Evolutionary conservation across 2,888 invertebrate genomes (phyloP), one percentile per base, ranked within the genome.

Genomic region (Heliconius cydno): DNA sequence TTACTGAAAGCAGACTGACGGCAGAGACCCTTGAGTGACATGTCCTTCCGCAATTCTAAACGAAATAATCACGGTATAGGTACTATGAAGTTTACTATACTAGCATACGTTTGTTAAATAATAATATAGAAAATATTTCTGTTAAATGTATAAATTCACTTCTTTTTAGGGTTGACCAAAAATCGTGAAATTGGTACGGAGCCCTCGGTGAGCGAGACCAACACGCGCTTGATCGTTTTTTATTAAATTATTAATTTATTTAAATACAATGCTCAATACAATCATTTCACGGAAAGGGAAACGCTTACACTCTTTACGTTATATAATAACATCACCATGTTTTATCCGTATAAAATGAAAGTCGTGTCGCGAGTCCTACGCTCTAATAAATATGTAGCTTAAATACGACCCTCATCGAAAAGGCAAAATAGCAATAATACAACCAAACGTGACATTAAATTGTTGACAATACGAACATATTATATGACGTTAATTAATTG

Each of bases 341-440:
- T 90, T 89, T 92, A 90, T 90, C 86, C 88, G 90, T 90, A 88
- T 93, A 92, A 93, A 94, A 93, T 89, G 92, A 93, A 94, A 94
- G 90, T 91, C 91, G 90, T 92, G 92, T 93, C 89, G 89, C 88
- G 90, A 91, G 91, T 90, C 90, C 89, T 91, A 90, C 92, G 92
- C 91, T 92, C 92, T 92, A 92, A 93, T 94, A 94, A 94, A 93
- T 92, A 92, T 91, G 90, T 90, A 92, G 91, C 92, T 91, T 92
- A 89, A 93, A 93, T 91, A 89, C 92, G 91, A 92, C 94, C 94
- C 92, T 93, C 93, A 93, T 93, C 94, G 92, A 88, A 91, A 92
- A 92, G 92, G 92, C 91, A 93, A 92, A 94, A 93, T 90, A 92
- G 92, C 92, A 92, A 93, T 93, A 93, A 93, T 91, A 90, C 92